Base-by-base conservation (phyloP, 2,888 invertebrate genomes). In the Oxytorus armatus region DNA sequence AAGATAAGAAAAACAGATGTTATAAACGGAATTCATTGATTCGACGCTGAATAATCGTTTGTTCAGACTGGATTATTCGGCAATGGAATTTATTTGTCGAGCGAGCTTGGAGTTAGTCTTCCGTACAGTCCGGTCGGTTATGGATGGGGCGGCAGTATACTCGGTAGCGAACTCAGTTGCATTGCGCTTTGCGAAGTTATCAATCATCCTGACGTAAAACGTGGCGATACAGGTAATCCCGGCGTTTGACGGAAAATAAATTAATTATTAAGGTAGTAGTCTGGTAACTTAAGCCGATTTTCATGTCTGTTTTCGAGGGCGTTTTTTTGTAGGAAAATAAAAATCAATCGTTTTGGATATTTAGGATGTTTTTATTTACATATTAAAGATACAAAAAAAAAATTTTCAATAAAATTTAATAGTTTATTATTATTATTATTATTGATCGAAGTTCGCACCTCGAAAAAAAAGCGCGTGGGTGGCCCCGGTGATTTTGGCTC, bases 141-240 rank as follows among this genome's bases (percentile, higher is more conserved):
- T 87, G 94, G 96, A 10, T 96, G 97, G 97, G 95, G 95, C 23
- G 95, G 94, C 8, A 97, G 97, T 86, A 92, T 94, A 77, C 93
- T 97, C 65, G 97, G 97, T 1, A 94, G 95, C n/a, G 94, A 95
- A 82, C 92, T 97, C 65, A 95, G 96, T 47, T 96, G 96, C 88
- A 93, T 97, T 57, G 97, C 96, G 1, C 92, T 97, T 79, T 96
- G 97, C 92, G 96, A 97, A 92, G 94, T 96, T 68, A 94, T 97
- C 57, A 94, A 96, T 90, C 95, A 96, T 88, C 94, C 95, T 0
- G 93, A 94, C 69, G 93, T 94, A 10, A 93, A 93, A 78, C 85
- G 86, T 82, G 91, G 89, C 49, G 88, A 90, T 70, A 83, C 88
- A 33, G 86, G 91, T 92, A 86, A 84, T 68, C 10, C 44, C 0